These are phyloP conservation scores for Actenoides lindsayi DNA, from an alignment of 2,113 vertebrate genomes.

Conservation along the genomic window DNA sequence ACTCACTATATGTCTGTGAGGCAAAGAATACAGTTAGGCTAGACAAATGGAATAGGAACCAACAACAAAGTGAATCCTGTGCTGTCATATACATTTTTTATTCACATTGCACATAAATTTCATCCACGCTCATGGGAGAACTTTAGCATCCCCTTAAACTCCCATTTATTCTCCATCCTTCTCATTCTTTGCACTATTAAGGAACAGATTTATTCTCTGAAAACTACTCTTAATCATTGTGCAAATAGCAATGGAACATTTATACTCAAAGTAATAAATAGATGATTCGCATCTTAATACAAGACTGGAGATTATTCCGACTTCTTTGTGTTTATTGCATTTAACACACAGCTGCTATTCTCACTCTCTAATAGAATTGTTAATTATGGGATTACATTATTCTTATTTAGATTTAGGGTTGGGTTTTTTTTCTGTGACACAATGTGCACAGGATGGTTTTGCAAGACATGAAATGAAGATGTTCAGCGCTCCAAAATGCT, in stretches of 20 bases:
- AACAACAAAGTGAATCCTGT: slow-evolving; percentile 30
- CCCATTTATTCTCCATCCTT: slow-evolving; percentile 39
- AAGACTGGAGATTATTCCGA: slow-evolving; percentile 5
- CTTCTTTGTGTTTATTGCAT: slow-evolving; percentile 17
- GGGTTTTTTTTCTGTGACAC: not conserved
- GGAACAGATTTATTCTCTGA: slow-evolving; percentile 53
- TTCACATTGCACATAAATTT: slow-evolving; percentile 58
- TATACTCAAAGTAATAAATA: slow-evolving; percentile 43
- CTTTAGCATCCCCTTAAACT: slow-evolving; percentile 48
- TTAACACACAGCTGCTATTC: slow-evolving; percentile 6
- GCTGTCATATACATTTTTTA: slow-evolving; percentile 51
- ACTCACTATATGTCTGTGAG: slow-evolving; percentile 19
- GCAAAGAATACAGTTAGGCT: slow-evolving; percentile 30
- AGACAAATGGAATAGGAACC: slow-evolving; percentile 46
- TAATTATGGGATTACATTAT: slow-evolving; percentile 27
- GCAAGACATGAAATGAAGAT: not conserved
- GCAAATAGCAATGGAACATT: slow-evolving; percentile 54
- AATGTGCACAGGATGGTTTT: not conserved
- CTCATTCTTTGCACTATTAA: slow-evolving; percentile 56
- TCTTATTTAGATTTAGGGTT: not conserved
- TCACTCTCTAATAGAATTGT: not conserved
- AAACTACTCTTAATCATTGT: slow-evolving; percentile 49
- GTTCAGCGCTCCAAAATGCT: not conserved
- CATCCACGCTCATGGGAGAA: slow-evolving; percentile 33
- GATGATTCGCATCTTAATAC: slow-evolving; percentile 1